phyloP scores from a whole-genome alignment of 1,140 invertebrate species.

The Cyphomyrmex costatus region DNA sequence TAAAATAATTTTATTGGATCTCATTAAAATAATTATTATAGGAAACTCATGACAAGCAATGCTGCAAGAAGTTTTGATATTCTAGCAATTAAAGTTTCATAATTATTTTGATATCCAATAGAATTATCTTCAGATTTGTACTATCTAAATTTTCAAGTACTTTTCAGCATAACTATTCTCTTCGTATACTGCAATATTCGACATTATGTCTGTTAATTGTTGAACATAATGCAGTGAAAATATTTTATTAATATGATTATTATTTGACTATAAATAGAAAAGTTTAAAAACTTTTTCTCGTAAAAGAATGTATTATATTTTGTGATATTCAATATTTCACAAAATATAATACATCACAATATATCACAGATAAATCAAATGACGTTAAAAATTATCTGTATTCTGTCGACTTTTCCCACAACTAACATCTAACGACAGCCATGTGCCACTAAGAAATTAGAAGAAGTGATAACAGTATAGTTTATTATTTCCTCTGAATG shows the following conservation, averaged over 20 bases:
- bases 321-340: too few relatives aligned
- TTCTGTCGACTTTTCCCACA: conserved; percentile 4
- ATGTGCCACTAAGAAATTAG: conserved; percentile 31
- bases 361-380: too few relatives aligned
- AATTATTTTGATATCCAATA: too few relatives aligned
- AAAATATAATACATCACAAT: too few relatives aligned
- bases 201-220: conserved; percentile 12
- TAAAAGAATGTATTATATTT: neutral
- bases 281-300: neutral
- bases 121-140: too few relatives aligned
- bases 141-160: too few relatives aligned
- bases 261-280: neutral
- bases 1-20: too few relatives aligned
- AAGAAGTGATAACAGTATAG: conserved; percentile 60
- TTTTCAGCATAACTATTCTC: too few relatives aligned
- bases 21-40: too few relatives aligned
- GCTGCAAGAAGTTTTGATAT: too few relatives aligned
- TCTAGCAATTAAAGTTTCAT: too few relatives aligned
- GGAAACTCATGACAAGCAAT: too few relatives aligned
- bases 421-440: conserved; percentile 4
- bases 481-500: conserved; percentile 59
- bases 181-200: neutral
- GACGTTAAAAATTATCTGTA: neutral
- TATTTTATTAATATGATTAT: neutral
- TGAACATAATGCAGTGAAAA: neutral